These are phyloP conservation scores for Dipodomys merriami DNA, from an alignment of 2,113 vertebrate species.

Conservation along the genomic window DNA sequence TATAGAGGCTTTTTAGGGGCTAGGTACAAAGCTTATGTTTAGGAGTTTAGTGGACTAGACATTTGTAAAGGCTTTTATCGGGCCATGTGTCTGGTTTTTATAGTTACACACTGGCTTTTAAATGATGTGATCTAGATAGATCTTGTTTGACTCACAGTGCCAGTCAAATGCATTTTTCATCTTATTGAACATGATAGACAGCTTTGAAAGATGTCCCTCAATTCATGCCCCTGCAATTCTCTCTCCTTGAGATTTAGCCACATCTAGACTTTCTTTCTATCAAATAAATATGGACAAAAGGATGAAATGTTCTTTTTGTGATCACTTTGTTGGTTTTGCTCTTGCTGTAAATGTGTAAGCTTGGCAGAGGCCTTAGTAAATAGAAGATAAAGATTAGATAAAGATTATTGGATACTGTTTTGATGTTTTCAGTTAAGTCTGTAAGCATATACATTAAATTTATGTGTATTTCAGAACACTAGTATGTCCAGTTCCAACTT, in stretches of 20 bases:
- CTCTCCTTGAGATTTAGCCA: neutral
- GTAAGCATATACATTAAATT: neutral
- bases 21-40: neutral
- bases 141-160: neutral
- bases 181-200: neutral
- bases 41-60: neutral
- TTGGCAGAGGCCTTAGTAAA: neutral
- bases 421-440: neutral
- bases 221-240: neutral
- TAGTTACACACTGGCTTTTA: neutral
- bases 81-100: too few species aligned
- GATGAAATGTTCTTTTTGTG: neutral
- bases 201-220: neutral
- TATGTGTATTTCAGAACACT: too few species aligned
- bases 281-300: neutral
- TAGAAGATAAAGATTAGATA: too few species aligned
- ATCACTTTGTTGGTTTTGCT: neutral
- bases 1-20: neutral
- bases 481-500: too few species aligned
- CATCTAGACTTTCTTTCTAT: neutral
- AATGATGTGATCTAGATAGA: neutral
- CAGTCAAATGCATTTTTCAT: neutral
- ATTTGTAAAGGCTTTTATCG: too few species aligned
- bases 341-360: neutral
- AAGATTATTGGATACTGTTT: neutral